Base-by-base conservation (phyloP, 2,113 vertebrate genomes). In the Sinocyclocheilus anshuiensis region DNA sequence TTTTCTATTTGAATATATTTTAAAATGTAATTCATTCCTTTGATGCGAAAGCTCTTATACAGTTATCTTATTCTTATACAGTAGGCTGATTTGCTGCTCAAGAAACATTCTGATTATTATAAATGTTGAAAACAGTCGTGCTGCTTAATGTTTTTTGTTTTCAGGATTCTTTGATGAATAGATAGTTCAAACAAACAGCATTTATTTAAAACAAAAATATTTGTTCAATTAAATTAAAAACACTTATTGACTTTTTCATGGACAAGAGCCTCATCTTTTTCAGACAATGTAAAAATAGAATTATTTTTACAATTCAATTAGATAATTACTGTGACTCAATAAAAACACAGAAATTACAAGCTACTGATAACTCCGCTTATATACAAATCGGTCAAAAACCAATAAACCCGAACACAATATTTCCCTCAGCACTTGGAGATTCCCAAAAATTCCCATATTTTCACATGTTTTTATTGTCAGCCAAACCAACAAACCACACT, bases 401-500 rank as follows among this genome's bases (percentile, higher is more conserved):
- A 81, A 48, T 11, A 24, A 81, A 65, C 36, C 55, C 61, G 12
- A 80, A 12, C 13, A 22, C 77, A 80, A 63, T 16, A 42, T 39
- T 39, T 24, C 22, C 6, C 36, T 24, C 36, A 36, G 77, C 22
- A 42, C 22, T 59, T 22, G 6, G 9, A 48, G 15, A 20, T 81
- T 45, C 22, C 42, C 12, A 1, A 48, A 50, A 42, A 80, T 18
- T 39, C 24, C 57, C 22, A 45, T 36, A 63, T 79, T 61, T 61
- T 15, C 33, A 39, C 20, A 20, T 11, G 20, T 72, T 15, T 63
- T 77, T 65, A 67, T 81, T 81, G 79, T 29, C 59, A 48, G 59
- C 59, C 59, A 65, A 48, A 65, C 79, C 59, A 81, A 48, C 59
- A 81, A 81, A 65, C 36, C 77, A 80, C 77, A 80, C 3, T 26